Evolutionary conservation across 2,888 invertebrate genomes (phyloP).

Genomic region (Petrolisthes manimaculis): DNA sequence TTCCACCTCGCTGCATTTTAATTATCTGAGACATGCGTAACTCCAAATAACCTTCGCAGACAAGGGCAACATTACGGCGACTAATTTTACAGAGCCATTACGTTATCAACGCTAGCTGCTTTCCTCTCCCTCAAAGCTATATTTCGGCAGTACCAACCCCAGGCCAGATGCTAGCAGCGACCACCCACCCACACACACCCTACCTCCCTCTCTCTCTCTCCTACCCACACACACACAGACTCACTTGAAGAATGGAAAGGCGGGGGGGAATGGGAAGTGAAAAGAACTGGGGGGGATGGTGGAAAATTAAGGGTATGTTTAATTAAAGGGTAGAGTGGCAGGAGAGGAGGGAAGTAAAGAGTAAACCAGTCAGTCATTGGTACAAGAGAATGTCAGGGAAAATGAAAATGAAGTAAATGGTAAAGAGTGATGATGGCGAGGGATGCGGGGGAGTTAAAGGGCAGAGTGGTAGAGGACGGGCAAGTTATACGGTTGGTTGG

Average conservation of each 20-base stretch:
- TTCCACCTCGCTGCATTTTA: too few species aligned
- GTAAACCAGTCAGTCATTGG: background rate
- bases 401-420: background rate
- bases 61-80: too few species aligned
- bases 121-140: too few species aligned
- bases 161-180: background rate
- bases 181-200: background rate
- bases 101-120: too few species aligned
- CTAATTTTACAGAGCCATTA: too few species aligned
- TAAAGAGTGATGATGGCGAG: background rate
- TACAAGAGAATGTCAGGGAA: background rate
- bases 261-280: background rate
- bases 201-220: background rate
- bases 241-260: background rate
- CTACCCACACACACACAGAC: background rate
- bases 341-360: background rate
- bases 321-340: background rate
- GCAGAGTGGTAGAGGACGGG: too few species aligned
- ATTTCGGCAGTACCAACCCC: too few species aligned
- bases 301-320: background rate
- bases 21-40: too few species aligned
- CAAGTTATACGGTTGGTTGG: too few species aligned
- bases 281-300: background rate
- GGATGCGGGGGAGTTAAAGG: background rate
- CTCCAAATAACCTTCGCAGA: too few species aligned